Evolutionary conservation across 2,797 vertebrate genomes (phyloP), one percentile per base, ranked within the genome.

Genomic region (Danionella dracula): DNA sequence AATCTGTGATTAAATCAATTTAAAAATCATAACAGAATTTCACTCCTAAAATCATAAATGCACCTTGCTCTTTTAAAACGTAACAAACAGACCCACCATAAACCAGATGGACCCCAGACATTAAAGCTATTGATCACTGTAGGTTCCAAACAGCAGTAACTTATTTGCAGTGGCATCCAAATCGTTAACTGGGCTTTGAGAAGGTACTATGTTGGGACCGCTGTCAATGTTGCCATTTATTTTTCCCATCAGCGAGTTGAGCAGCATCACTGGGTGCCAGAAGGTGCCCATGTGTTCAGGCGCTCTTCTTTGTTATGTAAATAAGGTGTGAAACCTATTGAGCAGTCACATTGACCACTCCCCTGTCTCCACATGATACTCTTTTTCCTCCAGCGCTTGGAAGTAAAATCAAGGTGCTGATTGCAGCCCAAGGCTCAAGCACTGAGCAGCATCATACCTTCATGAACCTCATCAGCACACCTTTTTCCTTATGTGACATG

Each of bases 241-340:
- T 53, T 38, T 59, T 49, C 27, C 37, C 19, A 60, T 64, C 45
- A 41, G 54, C 37, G 42, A 67, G 13, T 45, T 20, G 21, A 31
- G 31, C 23, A 37, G 15, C 20, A 37, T 50, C 49, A n/a, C 35
- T 49, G 21, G 49, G 38, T 61, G 66, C 66, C 53, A 41, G 37
- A 41, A 62, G 66, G 40, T 69, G 49, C 50, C 64, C 51, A 54
- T 66, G 50, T 67, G 72, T 65, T 62, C 38, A 53, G 32, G 35
- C 40, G 44, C 59, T 23, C 65, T 59, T 81, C 83, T 84, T 86
- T 86, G 80, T 86, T 78, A 83, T 86, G 83, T 71, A 81, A 84
- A 87, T 83, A 46, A 57, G 56, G 60, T 57, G 62, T 70, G 68
- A 75, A 60, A 56, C 68, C 49, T 3, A 27, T 67, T 55, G 76